Evolutionary conservation across 2,113 vertebrate species (phyloP).

Genomic region (Odontophorus gujanensis): DNA sequence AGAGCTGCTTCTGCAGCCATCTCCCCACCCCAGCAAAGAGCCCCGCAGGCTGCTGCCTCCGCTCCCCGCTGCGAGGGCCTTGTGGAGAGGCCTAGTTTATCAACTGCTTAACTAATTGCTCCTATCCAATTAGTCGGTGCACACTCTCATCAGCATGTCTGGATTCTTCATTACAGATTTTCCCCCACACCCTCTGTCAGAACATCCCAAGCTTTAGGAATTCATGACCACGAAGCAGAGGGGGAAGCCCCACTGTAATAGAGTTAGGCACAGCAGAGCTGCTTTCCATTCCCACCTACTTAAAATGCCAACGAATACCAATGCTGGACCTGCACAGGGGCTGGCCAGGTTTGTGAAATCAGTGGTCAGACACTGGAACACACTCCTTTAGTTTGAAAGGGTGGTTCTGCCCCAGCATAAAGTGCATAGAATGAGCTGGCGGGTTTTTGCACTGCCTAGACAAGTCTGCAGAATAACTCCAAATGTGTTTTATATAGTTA

Average conservation of each 20-base stretch:
- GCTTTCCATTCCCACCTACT: not conserved
- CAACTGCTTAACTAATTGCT: constrained; percentile 39
- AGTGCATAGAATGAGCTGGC: not conserved
- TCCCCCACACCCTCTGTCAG: not conserved
- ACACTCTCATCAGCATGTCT: not conserved
- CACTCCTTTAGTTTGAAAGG: not conserved
- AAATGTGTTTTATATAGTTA: not conserved
- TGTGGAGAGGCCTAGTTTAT: not conserved
- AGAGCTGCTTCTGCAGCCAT: not conserved
- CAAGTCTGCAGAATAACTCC: not conserved
- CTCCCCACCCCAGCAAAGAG: not conserved
- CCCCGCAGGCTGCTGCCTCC: not conserved
- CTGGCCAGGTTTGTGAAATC: not conserved
- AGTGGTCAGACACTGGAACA: not conserved
- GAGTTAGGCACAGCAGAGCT: not conserved
- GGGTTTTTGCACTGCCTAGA: not conserved
- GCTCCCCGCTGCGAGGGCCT: not conserved
- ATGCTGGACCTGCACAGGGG: too few relatives aligned
- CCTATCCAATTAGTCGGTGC: constrained; percentile 36
- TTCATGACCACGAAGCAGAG: not conserved
- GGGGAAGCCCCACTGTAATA: not conserved
- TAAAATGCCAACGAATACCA: not conserved
- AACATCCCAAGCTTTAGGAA: not conserved
- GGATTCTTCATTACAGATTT: not conserved
- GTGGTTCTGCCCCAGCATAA: not conserved